These are phyloP conservation scores for Panurus biarmicus DNA, from an alignment of 2,113 vertebrate species.

Conservation along the genomic window DNA sequence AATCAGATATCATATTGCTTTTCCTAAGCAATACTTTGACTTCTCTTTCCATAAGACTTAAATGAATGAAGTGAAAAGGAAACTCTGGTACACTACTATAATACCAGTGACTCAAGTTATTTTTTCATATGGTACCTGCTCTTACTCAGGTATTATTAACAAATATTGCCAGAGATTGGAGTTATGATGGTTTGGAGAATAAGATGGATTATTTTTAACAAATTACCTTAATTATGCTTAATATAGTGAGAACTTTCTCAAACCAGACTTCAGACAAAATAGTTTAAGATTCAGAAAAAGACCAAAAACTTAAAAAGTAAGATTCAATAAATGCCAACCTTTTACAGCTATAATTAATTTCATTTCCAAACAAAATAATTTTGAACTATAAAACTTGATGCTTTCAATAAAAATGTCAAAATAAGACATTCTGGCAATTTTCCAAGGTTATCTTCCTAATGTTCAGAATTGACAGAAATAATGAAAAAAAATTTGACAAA, in stretches of 20 bases:
- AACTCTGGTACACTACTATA: neutral
- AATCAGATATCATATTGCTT: neutral
- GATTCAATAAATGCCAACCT: neutral
- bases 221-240: neutral
- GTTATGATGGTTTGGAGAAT: neutral
- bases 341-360: neutral
- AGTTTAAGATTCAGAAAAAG: neutral
- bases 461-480: neutral
- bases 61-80: neutral
- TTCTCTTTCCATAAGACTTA: neutral
- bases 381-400: neutral
- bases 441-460: neutral
- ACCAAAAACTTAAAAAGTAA: neutral
- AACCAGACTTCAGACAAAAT: neutral
- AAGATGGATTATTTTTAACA: neutral
- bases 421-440: neutral
- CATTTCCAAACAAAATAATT: neutral
- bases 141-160: neutral
- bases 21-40: neutral
- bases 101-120: neutral
- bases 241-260: neutral
- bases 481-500: neutral
- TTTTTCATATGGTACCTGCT: neutral
- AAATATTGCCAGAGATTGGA: slow-evolving; percentile 1
- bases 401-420: slow-evolving; percentile 10